phyloP scores from a whole-genome alignment of 2,888 invertebrate species.

The Petrolisthes cinctipes region DNA sequence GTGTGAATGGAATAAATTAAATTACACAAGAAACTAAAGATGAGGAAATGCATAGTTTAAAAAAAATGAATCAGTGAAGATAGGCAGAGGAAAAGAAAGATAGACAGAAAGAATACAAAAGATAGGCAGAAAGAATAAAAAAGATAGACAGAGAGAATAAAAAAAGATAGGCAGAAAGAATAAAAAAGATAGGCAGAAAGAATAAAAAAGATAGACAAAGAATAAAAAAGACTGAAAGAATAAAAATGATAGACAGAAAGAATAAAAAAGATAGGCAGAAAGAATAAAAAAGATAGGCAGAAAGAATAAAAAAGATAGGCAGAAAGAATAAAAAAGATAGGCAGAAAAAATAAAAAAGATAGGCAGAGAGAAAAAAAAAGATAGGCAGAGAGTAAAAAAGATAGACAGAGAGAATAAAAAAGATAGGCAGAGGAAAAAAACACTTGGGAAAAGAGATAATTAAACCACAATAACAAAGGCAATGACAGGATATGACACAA shows the following conservation, averaged over 20 bases:
- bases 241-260: background rate
- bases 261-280: background rate
- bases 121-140: background rate
- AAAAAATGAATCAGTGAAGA: background rate
- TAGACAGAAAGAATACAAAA: background rate
- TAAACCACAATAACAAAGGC: too few species aligned
- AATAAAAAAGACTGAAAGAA: background rate
- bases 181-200: background rate
- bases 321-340: background rate
- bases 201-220: background rate
- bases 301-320: background rate
- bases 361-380: background rate
- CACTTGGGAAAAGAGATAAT: too few species aligned
- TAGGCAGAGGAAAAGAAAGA: background rate
- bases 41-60: background rate
- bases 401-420: too few species aligned
- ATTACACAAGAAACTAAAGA: too few species aligned
- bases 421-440: too few species aligned
- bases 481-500: too few species aligned
- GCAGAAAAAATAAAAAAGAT: background rate
- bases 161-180: background rate
- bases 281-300: background rate
- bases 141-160: background rate
- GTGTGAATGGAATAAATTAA: background rate
- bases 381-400: background rate